A percentile compares a stretch with the other conserved stretches of the same genome.
These are phyloP conservation scores for Perithous albicinctus DNA, from an alignment of 2,888 invertebrate species.

Conservation along the genomic window DNA sequence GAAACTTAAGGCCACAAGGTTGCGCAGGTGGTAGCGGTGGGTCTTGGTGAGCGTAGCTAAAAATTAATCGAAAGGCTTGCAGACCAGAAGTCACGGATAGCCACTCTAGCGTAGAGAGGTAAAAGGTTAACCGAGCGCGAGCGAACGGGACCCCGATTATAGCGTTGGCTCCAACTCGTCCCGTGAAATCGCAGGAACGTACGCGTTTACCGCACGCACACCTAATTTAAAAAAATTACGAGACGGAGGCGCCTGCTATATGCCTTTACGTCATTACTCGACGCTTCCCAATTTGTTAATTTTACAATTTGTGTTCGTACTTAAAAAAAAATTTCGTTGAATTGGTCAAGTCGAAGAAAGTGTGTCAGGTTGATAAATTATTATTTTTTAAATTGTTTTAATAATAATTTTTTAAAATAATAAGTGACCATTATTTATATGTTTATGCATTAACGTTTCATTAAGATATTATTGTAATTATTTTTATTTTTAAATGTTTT, in stretches of 20 bases:
- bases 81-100: conserved; percentile 28
- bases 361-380: too few relatives aligned
- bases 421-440: too few relatives aligned
- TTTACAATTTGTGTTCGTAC: too few relatives aligned
- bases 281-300: conserved; percentile 47
- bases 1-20: conserved; percentile 10
- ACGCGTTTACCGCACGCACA: conserved; percentile 68
- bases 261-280: conserved; percentile 66
- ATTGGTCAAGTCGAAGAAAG: too few relatives aligned
- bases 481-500: not conserved
- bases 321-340: too few relatives aligned
- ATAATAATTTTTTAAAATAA: too few relatives aligned
- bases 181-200: conserved; percentile 78
- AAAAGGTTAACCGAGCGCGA: conserved; percentile 75
- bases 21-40: conserved; percentile 8
- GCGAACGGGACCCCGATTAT: conserved; percentile 71
- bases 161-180: conserved; percentile 65
- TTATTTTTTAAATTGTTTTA: too few relatives aligned
- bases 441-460: not conserved
- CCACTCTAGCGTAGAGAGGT: conserved; percentile 61
- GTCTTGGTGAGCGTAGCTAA: conserved; percentile 54
- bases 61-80: conserved; percentile 70
- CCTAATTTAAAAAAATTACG: conserved; percentile 72
- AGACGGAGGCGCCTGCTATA: conserved; percentile 54
- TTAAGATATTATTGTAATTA: not conserved